These are phyloP conservation scores for Erebia palarica DNA, from an alignment of 2,888 invertebrate genomes.

Conservation along the genomic window DNA sequence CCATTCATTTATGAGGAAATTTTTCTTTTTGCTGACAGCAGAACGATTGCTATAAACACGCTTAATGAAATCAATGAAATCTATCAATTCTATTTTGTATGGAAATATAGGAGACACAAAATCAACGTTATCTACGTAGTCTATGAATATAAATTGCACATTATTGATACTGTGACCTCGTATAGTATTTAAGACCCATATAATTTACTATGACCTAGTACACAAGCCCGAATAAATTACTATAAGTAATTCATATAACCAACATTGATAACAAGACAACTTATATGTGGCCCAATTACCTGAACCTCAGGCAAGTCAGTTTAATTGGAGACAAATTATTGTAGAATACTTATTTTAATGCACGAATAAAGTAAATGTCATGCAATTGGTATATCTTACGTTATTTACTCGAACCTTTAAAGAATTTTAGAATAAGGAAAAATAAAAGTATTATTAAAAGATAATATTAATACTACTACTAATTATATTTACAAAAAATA, in stretches of 20 bases:
- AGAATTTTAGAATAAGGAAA: no score
- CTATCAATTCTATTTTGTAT: no score
- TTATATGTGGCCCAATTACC: constrained; percentile 26
- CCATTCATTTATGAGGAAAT: not conserved
- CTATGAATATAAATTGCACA: constrained; percentile 13
- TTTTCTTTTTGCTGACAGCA: not conserved
- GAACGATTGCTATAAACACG: no score
- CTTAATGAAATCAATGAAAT: no score
- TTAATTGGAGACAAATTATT: constrained; percentile 29
- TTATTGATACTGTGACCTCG: constrained; percentile 1
- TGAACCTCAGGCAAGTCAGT: constrained; percentile 15
- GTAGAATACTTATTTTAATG: constrained; percentile 10
- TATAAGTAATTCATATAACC: constrained; percentile 10
- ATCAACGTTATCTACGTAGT: constrained; percentile 3
- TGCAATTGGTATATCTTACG: not conserved
- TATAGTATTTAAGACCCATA: constrained; percentile 1
- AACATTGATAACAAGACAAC: constrained; percentile 18
- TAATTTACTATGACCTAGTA: constrained; percentile 20
- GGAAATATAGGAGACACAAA: not conserved
- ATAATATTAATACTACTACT: no score
- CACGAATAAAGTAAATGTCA: constrained; percentile 18
- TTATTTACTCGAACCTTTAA: not conserved
- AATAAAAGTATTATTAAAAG: no score
- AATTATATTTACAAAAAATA: no score
- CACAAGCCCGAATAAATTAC: constrained; percentile 17